Conservation (phyloP, 2,888 invertebrate species). For the Limnephilus lunatus region DNA sequence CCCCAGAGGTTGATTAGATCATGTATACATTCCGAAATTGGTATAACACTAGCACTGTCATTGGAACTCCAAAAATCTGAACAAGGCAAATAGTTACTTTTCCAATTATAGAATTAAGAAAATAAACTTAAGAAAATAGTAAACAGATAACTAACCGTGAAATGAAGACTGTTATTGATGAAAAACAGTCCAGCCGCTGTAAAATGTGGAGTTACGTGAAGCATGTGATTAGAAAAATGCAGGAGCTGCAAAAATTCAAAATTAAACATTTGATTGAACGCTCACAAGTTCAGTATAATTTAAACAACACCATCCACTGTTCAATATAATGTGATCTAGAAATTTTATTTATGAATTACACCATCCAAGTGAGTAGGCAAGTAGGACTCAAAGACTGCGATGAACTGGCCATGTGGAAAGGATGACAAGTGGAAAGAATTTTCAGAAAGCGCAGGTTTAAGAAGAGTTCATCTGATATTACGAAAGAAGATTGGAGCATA, state of each 20-base stretch:
- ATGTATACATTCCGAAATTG: background rate
- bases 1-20: background rate
- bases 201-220: slow-evolving; percentile 30
- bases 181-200: slow-evolving; percentile 44
- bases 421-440: too few species aligned
- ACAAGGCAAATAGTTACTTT: background rate
- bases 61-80: background rate
- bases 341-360: too few species aligned
- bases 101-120: too few species aligned
- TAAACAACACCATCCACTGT: background rate
- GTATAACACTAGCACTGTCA: background rate
- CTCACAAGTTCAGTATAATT: background rate
- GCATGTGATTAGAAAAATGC: slow-evolving; percentile 44
- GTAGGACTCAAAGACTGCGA: background rate
- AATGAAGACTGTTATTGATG: slow-evolving; percentile 42
- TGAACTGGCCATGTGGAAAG: background rate
- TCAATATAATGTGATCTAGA: too few species aligned
- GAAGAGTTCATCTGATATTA: background rate
- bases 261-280: background rate
- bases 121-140: background rate
- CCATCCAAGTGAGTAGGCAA: too few species aligned
- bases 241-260: slow-evolving; percentile 26
- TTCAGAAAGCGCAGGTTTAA: background rate
- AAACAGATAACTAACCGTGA: slow-evolving; percentile 29
- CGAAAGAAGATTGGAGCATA: too few species aligned